phyloP scores from a whole-genome alignment of 1,140 invertebrate species.

The Gerris buenoi region DNA sequence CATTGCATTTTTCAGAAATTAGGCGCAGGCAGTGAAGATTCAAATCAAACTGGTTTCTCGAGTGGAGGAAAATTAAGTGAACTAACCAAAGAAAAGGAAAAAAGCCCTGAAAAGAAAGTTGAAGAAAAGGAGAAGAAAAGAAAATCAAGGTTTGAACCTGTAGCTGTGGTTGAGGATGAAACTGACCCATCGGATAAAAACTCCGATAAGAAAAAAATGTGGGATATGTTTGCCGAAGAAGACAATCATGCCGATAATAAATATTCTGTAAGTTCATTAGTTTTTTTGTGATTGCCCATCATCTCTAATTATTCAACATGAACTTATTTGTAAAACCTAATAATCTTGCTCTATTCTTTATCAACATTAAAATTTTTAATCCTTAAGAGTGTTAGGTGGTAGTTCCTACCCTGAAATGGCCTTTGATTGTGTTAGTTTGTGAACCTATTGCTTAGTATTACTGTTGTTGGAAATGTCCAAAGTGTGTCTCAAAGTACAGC shows the following conservation, averaged over 20 bases:
- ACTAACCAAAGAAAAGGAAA: not conserved
- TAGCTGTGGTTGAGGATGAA: conserved; percentile 24
- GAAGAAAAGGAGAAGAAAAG: conserved; percentile 18
- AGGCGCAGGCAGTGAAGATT: conserved; percentile 44
- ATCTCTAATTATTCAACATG: no score
- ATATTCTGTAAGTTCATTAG: conserved; percentile 53
- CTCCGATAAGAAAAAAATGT: conserved; percentile 39
- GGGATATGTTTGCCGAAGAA: conserved; percentile 79
- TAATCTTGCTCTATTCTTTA: no score
- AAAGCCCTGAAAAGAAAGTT: conserved; percentile 16
- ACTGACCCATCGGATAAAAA: conserved; percentile 8
- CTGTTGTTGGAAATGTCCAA: no score
- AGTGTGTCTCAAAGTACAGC: no score
- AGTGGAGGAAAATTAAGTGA: conserved; percentile 10
- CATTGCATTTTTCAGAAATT: conserved; percentile 37
- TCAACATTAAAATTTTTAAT: no score
- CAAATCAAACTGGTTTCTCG: conserved; percentile 31
- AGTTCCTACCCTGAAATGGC: no score
- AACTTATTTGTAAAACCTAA: no score
- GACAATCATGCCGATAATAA: conserved; percentile 64
- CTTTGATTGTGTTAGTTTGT: no score
- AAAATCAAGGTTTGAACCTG: conserved; percentile 22
- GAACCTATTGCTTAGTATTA: no score
- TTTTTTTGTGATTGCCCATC: no score
- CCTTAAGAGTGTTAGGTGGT: no score